Evolutionary conservation across 2,113 vertebrate species (phyloP), one percentile per base, ranked within the genome.

Genomic region (Tricholaema leucomelas): DNA sequence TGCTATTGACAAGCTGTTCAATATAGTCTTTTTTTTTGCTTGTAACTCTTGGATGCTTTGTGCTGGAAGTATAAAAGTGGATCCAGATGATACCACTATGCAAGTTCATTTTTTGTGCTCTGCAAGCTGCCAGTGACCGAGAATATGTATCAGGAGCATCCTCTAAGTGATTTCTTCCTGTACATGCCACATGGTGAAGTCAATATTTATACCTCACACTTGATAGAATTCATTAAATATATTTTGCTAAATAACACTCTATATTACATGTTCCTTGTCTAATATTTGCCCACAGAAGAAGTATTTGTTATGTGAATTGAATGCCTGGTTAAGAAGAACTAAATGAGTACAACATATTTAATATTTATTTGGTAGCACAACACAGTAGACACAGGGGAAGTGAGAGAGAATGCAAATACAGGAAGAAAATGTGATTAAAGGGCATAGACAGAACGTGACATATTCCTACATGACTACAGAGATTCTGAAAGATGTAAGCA

Each of bases 281-380:
- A 93, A 93, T 96, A 92, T 96, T 95, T 96, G 94, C 82, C 73
- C 55, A 92, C 40, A 55, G 70, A 87, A 79, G 33, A 69, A 80
- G 67, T 89, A 91, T 96, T 96, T 93, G 75, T 93, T 48, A 80
- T 52, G 75, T 81, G 87, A 87, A 84, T 87, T 80, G 79, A 95
- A 91, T 31, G 28, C 64, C 55, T 91, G 75, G 54, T 90, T 93
- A 91, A 70, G 85, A 81, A 95, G 83, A 91, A 84, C n/a, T 81
- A 85, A 93, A 93, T 83, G 65, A 86, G 67, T 75, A 75, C 70
- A 86, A 76, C n/a, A 48, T 73, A 83, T 92, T 91, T 94, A 96
- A 95, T 96, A 96, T 96, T 96, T 94, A 96, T 95, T 95, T 87
- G 81, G 60, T 76, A 81, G 85, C 61, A 93, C 75, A 89, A 87